Conservation (phyloP, 2,113 vertebrate species). For the Pangasianodon gigas region DNA sequence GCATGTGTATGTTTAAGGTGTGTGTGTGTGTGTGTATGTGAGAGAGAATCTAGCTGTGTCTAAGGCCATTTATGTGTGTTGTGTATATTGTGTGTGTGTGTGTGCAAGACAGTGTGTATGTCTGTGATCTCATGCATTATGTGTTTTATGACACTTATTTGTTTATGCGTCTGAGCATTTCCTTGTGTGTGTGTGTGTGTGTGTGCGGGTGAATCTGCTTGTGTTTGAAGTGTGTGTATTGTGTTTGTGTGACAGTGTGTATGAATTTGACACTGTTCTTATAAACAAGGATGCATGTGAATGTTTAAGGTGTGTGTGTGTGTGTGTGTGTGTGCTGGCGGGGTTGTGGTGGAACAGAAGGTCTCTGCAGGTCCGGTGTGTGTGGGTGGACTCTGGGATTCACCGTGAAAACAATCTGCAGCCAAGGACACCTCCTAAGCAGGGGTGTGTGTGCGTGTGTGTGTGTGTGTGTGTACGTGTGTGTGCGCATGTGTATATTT, state of each 20-base stretch:
- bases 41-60: no score
- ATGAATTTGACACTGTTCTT: background rate
- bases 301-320: conserved; percentile 14
- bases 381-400: conserved; percentile 80
- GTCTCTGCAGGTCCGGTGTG: conserved; percentile 78
- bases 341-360: conserved; percentile 77
- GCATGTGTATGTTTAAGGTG: background rate
- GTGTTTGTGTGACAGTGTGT: background rate
- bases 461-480: conserved; percentile 32
- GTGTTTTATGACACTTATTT: no score
- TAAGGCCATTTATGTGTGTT: no score
- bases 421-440: conserved; percentile 78
- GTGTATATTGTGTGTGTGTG: background rate
- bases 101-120: background rate
- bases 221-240: conserved; percentile 2
- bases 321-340: conserved; percentile 51
- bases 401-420: conserved; percentile 74
- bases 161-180: background rate
- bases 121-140: no score
- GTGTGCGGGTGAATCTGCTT: background rate
- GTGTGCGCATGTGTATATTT: conserved; percentile 28
- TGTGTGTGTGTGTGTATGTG: conserved; percentile 37
- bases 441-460: conserved; percentile 51
- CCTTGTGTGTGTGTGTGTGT: conserved; percentile 2
- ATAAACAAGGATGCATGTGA: background rate